Evolutionary conservation across 2,797 vertebrate genomes (phyloP).

Genomic region (Eptatretus atami): DNA sequence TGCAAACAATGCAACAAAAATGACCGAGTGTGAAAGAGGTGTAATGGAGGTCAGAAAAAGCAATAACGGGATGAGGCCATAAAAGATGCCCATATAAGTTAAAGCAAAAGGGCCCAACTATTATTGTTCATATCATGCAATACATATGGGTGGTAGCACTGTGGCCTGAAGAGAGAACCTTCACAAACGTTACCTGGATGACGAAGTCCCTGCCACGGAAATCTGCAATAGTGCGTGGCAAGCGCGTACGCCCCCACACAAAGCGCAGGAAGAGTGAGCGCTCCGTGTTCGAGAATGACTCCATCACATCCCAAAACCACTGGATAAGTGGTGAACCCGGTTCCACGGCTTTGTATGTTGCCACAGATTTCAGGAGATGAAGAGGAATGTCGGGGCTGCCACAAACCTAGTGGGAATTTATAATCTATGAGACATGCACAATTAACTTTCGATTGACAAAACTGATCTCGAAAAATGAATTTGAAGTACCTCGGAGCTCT

Average conservation of each 20-base stretch:
- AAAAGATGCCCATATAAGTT: no score
- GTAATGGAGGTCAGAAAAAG: no score
- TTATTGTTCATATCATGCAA: no score
- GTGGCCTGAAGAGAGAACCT: no score
- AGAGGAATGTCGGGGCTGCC: conserved; percentile 93
- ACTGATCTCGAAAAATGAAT: not conserved
- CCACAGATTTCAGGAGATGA: conserved; percentile 82
- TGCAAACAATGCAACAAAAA: no score
- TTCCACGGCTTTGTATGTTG: conserved; percentile 82
- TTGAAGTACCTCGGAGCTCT: not conserved
- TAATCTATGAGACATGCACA: not conserved
- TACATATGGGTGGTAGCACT: no score
- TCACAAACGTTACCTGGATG: conserved; percentile 33
- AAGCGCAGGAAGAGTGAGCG: conserved; percentile 85
- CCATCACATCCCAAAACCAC: conserved; percentile 99
- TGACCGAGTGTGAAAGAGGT: no score
- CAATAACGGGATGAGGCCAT: no score
- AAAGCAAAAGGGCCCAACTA: no score
- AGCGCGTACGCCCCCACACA: conserved; percentile 76
- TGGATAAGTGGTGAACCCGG: conserved; percentile 56
- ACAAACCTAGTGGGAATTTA: conserved; percentile 29
- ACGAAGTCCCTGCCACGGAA: conserved; percentile 92
- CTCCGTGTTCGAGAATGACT: conserved; percentile 87
- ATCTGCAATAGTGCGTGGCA: conserved; percentile 85
- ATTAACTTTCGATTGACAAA: not conserved